Evolutionary conservation across 2,113 vertebrate species (phyloP).

Genomic region (Oxyura jamaicensis): DNA sequence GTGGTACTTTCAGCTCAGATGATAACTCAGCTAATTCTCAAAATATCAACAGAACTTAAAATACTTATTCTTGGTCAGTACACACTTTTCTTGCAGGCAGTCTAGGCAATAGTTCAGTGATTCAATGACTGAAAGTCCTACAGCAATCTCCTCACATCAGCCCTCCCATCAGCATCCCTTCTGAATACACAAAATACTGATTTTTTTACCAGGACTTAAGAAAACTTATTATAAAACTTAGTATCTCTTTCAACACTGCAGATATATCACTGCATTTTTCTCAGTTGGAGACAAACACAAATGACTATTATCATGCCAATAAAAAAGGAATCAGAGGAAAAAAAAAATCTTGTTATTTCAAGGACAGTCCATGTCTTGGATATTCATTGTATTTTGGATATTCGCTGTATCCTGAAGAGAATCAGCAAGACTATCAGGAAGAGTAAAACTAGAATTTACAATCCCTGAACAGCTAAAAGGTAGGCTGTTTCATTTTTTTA

Average conservation of each 20-base stretch:
- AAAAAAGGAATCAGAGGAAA: neutral
- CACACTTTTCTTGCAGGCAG: neutral
- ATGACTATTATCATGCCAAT: conserved; percentile 18
- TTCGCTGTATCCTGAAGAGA: neutral
- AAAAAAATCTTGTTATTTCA: neutral
- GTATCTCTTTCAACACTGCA: neutral
- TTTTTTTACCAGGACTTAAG: neutral
- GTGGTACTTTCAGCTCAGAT: neutral
- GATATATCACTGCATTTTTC: neutral
- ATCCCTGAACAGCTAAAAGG: neutral
- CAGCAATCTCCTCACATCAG: neutral
- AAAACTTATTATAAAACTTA: conserved; percentile 1
- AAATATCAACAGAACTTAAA: neutral
- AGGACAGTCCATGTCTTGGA: neutral
- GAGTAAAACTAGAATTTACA: neutral
- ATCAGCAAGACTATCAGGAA: neutral
- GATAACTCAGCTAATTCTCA: neutral
- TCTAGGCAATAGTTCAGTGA: neutral
- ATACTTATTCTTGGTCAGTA: neutral
- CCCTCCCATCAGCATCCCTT: neutral
- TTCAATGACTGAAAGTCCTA: neutral
- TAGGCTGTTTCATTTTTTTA: neutral
- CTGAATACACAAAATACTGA: neutral
- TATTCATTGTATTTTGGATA: neutral
- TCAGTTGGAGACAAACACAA: conserved; percentile 10